Conservation (phyloP, 2,113 vertebrate species). For the Lathamus discolor region DNA sequence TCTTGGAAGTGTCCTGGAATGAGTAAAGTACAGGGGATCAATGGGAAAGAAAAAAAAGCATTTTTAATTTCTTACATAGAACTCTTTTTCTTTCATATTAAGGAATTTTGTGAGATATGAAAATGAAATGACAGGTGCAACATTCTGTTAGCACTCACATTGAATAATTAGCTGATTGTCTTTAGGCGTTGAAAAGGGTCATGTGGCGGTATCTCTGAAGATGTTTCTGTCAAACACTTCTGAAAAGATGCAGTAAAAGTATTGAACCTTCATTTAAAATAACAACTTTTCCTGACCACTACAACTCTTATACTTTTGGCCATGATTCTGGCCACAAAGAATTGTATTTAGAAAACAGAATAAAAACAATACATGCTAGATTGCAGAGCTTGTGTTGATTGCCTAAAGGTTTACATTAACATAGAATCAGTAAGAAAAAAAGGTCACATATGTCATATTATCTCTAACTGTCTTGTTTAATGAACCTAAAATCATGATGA, state of each 20-base stretch:
- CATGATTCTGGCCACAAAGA: not conserved
- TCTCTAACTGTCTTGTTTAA: not conserved
- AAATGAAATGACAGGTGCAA: not conserved
- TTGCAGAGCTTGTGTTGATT: not conserved
- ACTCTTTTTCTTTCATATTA: not conserved
- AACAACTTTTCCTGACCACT: not conserved
- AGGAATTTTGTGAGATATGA: not conserved
- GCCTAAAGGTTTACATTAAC: not conserved
- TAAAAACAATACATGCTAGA: not conserved
- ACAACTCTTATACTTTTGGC: not conserved
- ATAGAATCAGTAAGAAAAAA: not conserved
- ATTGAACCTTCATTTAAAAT: not conserved
- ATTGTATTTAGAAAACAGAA: not conserved
- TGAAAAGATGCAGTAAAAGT: not conserved
- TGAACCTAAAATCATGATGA: not conserved
- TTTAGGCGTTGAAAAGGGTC: not conserved
- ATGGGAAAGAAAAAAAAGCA: not conserved
- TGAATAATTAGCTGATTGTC: not conserved
- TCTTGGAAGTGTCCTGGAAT: not conserved
- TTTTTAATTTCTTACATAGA: not conserved
- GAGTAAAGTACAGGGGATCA: rapidly evolving
- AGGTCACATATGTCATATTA: not conserved
- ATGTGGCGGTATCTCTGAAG: not conserved
- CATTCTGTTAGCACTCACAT: not conserved
- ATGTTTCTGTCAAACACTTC: not conserved